Evolutionary conservation across 2,888 invertebrate genomes (phyloP), one percentile per base, ranked within the genome.

Genomic region (Sabellastarte sp.): DNA sequence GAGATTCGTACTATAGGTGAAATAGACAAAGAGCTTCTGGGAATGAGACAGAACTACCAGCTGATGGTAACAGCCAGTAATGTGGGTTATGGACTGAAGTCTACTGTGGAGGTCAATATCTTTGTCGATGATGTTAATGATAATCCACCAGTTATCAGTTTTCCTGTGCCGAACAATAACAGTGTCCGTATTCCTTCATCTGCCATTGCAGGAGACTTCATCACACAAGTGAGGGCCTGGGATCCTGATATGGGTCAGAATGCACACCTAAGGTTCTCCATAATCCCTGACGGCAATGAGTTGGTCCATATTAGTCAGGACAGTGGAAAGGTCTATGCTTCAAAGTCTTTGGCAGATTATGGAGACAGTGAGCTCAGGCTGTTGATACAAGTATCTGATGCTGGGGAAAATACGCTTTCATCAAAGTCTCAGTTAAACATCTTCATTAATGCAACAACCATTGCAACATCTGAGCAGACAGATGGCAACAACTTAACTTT

Each of bases 101-200:
- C 10, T 20, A 15, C 41, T 41, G 41, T 41, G 3, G 92, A 91
- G 2, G 92, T 97, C 1, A 90, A 91, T 78, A 91, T 97, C 61
- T 89, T 92, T 79, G 90, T 97, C 50, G 88, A 90, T 50, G 96
- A 96, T 80, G 89, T 91, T 0, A 96, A 97, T 82, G 96, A 96
- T 82, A 95, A 95, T 82, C 87, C 92, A 1, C 96, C 96, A 0
- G 85, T 87, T 63, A 97, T 96, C 10, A 41, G 10, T 41, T 41
- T 15, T 20, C 41, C 41, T 41, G 20, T 20, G 10, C 10, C 10
- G 10, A 41, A 20, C 20, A 41, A 41, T 41, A 41, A 41, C 41
- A 41, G 10, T 41, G 41, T 41, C 20, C 10, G 20, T 41, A 41
- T 41, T 41, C 10, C 10, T 15, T 41, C 41, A 10, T 15, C 10